Evolutionary conservation across 2,797 vertebrate species (phyloP).

Genomic region (Cephalopachus bancanus): DNA sequence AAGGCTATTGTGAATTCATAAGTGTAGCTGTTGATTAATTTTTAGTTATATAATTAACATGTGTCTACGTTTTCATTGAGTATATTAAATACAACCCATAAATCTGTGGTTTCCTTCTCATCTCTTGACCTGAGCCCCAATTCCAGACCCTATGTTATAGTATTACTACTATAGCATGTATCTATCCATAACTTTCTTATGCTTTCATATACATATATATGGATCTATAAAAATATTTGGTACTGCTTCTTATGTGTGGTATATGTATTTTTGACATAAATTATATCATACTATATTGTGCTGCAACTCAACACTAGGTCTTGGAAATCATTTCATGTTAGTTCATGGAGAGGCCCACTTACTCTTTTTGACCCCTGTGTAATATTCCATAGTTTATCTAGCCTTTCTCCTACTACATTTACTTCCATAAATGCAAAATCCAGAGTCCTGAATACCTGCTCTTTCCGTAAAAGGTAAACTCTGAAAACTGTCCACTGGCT

Average conservation of each 20-base stretch:
- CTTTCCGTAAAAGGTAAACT: conserved; percentile 24
- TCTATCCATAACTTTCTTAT: not conserved
- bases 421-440: not conserved
- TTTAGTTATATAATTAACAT: conserved; percentile 23
- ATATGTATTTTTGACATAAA: conserved; percentile 16
- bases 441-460: not conserved
- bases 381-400: not conserved
- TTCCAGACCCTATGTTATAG: not conserved
- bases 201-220: not conserved
- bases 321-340: not conserved
- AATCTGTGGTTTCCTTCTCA: not conserved
- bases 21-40: not conserved
- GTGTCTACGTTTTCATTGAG: not conserved
- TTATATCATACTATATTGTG: not conserved
- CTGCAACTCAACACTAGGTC: not conserved
- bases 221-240: not conserved
- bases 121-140: not conserved
- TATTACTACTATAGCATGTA: not conserved
- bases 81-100: not conserved
- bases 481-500: not conserved
- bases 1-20: not conserved
- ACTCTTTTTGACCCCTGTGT: not conserved
- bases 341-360: not conserved
- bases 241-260: not conserved
- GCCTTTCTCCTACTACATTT: not conserved